Conservation (phyloP, 2,113 vertebrate genomes). For the Clupea harengus region DNA sequence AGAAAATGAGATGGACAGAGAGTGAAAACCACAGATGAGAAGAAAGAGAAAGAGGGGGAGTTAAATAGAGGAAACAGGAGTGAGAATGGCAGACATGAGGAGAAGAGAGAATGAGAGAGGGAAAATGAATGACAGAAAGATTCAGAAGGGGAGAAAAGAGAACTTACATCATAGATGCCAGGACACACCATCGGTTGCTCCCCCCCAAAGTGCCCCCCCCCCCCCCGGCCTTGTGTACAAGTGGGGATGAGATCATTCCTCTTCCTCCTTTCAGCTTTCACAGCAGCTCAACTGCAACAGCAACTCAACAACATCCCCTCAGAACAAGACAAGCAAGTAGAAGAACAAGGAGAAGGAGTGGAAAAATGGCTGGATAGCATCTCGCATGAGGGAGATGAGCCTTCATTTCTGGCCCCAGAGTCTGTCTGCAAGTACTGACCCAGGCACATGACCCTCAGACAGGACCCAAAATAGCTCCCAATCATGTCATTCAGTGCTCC, state of each 20-base stretch:
- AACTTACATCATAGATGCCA: constrained; percentile 33
- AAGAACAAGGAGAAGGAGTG: neutral
- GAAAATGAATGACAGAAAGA: constrained; percentile 32
- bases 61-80: neutral
- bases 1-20: neutral
- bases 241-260: constrained; percentile 38
- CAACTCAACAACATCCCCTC: constrained; percentile 30
- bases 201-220: neutral
- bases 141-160: neutral
- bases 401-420: neutral
- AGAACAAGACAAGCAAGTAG: constrained; percentile 9
- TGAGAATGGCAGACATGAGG: constrained; percentile 15
- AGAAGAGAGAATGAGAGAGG: constrained; percentile 15
- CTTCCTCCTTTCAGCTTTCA: constrained; percentile 36
- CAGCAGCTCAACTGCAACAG: neutral
- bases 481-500: constrained; percentile 18
- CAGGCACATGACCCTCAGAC: constrained; percentile 13
- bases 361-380: neutral
- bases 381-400: neutral
- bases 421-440: constrained; percentile 5
- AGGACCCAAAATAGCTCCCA: constrained; percentile 33
- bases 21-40: neutral
- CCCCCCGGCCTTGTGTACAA: neutral
- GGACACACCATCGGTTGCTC: neutral
- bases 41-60: constrained; percentile 24